phyloP scores from a whole-genome alignment of 2,888 invertebrate genomes.

The Athalia cordata region DNA sequence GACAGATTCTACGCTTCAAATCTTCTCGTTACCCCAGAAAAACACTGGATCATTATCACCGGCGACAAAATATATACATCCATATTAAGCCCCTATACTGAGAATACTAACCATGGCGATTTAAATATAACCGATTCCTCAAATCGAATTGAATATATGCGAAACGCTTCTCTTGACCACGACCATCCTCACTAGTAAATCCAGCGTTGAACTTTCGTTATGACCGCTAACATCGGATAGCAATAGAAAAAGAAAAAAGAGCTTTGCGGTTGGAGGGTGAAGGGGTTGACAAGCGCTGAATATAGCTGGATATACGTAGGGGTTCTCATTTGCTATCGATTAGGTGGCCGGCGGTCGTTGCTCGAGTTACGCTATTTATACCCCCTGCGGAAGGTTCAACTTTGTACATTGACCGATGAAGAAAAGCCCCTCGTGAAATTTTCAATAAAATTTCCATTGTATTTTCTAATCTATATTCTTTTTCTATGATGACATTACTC shows the following conservation, averaged over 20 bases:
- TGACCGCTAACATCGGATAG: neutral
- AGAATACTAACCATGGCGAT: neutral
- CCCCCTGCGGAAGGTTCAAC: too few species aligned
- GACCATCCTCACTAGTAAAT: slow-evolving; percentile 15
- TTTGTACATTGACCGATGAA: too few species aligned
- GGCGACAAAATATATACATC: neutral
- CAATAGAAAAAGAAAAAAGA: neutral
- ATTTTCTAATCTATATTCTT: neutral
- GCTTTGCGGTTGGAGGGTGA: too few species aligned
- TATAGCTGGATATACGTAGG: neutral
- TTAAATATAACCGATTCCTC: slow-evolving; percentile 7
- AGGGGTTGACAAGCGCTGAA: too few species aligned
- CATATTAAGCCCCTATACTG: neutral
- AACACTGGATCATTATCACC: neutral
- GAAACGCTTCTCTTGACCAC: neutral
- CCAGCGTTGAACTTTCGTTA: neutral
- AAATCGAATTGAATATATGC: neutral
- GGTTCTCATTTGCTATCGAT: slow-evolving; percentile 26
- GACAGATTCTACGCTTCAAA: neutral
- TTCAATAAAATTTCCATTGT: neutral
- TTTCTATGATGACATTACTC: neutral
- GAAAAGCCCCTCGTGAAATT: neutral
- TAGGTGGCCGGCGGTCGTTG: neutral
- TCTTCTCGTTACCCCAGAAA: neutral
- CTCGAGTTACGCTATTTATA: neutral